Percentiles rank a stretch among this genome's conserved stretches.
Conservation (phyloP, 2,797 vertebrate species). For the Emydoidea blandingii region DNA sequence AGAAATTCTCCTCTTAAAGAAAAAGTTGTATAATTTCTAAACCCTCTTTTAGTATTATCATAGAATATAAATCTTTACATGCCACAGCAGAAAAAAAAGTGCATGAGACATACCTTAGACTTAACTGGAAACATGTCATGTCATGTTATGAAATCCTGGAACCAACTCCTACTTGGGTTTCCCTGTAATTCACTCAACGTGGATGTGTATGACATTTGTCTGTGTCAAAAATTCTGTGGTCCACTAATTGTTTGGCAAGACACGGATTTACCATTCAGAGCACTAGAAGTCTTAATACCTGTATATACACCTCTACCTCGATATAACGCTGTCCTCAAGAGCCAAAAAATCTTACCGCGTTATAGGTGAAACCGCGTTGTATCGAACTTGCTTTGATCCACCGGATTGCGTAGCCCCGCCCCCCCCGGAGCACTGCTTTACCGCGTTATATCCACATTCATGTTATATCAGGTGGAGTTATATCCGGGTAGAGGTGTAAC, state of each 20-base stretch:
- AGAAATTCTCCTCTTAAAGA: not conserved
- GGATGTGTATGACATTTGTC: not conserved
- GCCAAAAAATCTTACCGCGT: too few species aligned
- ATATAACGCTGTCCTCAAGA: too few species aligned
- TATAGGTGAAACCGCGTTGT: too few species aligned
- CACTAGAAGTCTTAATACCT: accelerated
- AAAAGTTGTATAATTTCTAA: not conserved
- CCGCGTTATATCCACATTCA: too few species aligned
- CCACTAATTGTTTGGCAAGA: not conserved
- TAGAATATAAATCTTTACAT: not conserved
- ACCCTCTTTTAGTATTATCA: not conserved
- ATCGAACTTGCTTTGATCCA: too few species aligned
- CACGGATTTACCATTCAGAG: not conserved
- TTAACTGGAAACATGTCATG: not conserved
- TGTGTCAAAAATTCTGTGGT: not conserved
- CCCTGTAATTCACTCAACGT: not conserved
- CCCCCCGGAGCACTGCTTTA: too few species aligned
- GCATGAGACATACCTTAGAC: not conserved
- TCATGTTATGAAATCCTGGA: not conserved
- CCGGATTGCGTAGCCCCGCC: too few species aligned
- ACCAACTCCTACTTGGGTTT: not conserved
- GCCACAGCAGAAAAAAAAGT: not conserved
- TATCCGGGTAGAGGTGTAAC: too few species aligned
- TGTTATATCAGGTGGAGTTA: too few species aligned
- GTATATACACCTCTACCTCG: not conserved